Evolutionary conservation across 2,113 vertebrate species (phyloP), one percentile per base, ranked within the genome.

Genomic region (Orientallactaga bullata): DNA sequence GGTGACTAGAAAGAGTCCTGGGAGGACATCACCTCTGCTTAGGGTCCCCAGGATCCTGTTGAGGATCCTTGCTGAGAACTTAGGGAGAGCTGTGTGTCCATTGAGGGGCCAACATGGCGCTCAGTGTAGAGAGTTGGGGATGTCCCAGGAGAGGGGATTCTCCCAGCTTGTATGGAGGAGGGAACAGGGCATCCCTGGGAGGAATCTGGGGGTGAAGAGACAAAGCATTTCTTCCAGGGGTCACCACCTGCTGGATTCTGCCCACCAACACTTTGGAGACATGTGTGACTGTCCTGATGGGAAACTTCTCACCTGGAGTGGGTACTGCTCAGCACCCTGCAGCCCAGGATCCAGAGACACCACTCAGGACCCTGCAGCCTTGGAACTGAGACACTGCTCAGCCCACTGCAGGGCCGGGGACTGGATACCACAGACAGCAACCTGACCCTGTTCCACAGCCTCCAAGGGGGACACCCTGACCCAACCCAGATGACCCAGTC

Each of bases 361-460:
- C 2, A 3, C 55, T 47, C 73, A 47, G 37, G 21, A 3, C 73
- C 13, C 58, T 60, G 73, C 24, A 28, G 73, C 28, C 12, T 37
- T 39, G 8, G 16, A n/a, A n/a, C n/a, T n/a, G 26, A 39, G 39
- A 47, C 20, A 23, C n/a, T 6, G 8, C 55, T 47, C 73, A 47
- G 37, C 37, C 0, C 73, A 4, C 58, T 60, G 73, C 24, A 28
- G 73, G n/a, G n/a, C 28, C 12, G 37, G 23, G 8, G 16, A 9
- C 17, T 18, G 0, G 17, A 42, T n/a, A 28, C 26, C 28, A 47
- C 55, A 24, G 77, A 35, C 51, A 4, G 13, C 17, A 18, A 32
- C 13, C 32, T 1, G 47, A 0, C 5, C 78, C 28, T 10, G 28
- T 32, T 13, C 32, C 5, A 13, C 8, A 28, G 9, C 7, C 5